These are phyloP conservation scores for Bryconaethiops microstoma DNA, from an alignment of 2,797 vertebrate genomes.

Conservation along the genomic window DNA sequence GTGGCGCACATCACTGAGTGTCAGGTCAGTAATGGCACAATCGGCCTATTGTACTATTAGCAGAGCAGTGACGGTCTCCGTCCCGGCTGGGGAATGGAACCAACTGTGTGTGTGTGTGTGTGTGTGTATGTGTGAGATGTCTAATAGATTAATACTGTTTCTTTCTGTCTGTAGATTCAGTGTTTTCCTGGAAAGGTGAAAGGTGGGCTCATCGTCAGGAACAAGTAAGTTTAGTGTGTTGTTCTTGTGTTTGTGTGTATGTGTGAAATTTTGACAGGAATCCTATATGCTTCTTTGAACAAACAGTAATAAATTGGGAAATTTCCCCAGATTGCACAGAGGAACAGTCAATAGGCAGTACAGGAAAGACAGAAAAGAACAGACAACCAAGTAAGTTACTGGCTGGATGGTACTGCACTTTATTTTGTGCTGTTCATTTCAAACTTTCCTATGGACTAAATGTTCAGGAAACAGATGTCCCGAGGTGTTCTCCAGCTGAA, in stretches of 20 bases:
- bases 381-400: not conserved
- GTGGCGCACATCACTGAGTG: conserved; percentile 11
- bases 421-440: not conserved
- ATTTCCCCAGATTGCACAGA: not conserved
- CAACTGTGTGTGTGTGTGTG: not conserved
- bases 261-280: not conserved
- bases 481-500: not conserved
- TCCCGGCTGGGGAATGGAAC: conserved; percentile 49
- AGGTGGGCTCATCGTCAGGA: conserved; percentile 51
- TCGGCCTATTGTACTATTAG: conserved; percentile 37
- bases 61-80: conserved; percentile 44
- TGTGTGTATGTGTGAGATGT: conserved; percentile 37
- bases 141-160: conserved; percentile 19
- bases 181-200: conserved; percentile 8
- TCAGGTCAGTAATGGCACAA: conserved; percentile 38
- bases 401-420: not conserved
- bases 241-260: conserved; percentile 41
- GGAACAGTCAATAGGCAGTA: not conserved
- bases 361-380: not conserved
- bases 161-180: conserved; percentile 24
- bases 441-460: not conserved
- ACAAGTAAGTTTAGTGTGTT: conserved; percentile 44
- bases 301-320: not conserved
- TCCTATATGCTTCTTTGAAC: not conserved
- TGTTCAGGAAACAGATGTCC: not conserved